Evolutionary conservation across 2,888 invertebrate species (phyloP), one percentile per base, ranked within the genome.

Genomic region (Habroteleia sp.): DNA sequence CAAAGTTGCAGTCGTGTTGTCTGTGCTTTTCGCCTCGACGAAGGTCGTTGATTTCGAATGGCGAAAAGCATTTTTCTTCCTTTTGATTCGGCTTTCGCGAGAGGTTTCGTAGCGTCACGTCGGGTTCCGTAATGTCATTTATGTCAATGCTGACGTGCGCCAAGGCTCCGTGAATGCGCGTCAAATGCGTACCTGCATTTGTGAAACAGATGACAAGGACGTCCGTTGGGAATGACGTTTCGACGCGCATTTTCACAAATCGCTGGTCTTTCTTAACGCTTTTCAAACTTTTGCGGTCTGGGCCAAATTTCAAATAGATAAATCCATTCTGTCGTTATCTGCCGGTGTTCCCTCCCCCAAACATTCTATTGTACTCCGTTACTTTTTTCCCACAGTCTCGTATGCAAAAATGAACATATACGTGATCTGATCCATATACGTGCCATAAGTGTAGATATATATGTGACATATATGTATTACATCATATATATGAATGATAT

Each of bases 151-250:
- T 44, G 46, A 39, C 39, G 17, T 11, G 7, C 10, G 35, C 14
- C 8, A 20, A 8, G 31, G 3, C 14, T 27, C 33, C 54, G 35
- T 20, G 50, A 25, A 50, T 31, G 54, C 13, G 44, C 37, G 44
- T 44, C 33, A 10, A 41, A 44, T n/a, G 20, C 46, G 33, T 52
- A 42, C 54, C 46, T 37, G 54, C 46, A 13, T 54, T 31, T 27
- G 66, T 46, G 29, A 44, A 37, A 44, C 66, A 16, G 39, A 56
- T 41, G 54, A 66, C 66, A 66, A 66, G 66, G 66, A 44, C 66
- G 66, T 46, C 37, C 52, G 63, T 42, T 39, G 27, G 39, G 46
- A 66, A 56, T 56, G 56, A 46, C 56, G 23, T 29, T 54, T 8
- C 11, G 37, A 54, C 37, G 44, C 65, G 17, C 44, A 41, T 41